Base-by-base conservation (phyloP, 2,113 vertebrate species). In the Sakesphorus luctuosus region DNA sequence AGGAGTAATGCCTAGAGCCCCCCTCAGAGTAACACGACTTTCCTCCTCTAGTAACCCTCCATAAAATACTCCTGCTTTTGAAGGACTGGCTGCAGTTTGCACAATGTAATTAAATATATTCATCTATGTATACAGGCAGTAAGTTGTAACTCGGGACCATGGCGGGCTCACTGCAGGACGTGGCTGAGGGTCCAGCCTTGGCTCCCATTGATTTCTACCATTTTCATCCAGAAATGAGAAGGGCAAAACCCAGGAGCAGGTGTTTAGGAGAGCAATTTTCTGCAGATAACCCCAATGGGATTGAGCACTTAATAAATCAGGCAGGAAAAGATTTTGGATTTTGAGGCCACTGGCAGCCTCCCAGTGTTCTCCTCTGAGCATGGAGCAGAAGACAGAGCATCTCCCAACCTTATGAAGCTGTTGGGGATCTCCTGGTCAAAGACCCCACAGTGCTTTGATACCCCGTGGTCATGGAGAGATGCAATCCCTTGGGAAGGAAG, bases 401-500 rank as follows among this genome's bases (percentile, higher is more conserved):
- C 61, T 31, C 59, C 43, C 61, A 46, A 2, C 11, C 50, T 33
- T 69, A 0, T 12, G 5, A 19, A 46, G 55, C 43, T 47, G 36
- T 1, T 47, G 50, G 50, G 52, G 31, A 28, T 20, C 81, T 38
- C 25, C 36, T 58, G 73, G 43, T 24, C 3, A 2, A 31, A 33
- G 43, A 49, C 35, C 21, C 46, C 55, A 4, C 1, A 1, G 4
- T 4, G 10, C 33, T 31, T 13, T 3, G 2, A 16, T 2, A 25
- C 4, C 23, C 67, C 49, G 0, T 2, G 18, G 33, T 19, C 18
- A 24, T 0, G 4, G 58, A 26, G 26, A 35, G 0, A 0, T 0
- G 0, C 0, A 0, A 72, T 50, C 26, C 38, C 75, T 29, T 35
- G 2, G 74, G 26, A 33, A 40, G 50, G 69, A 47, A 21, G 35